A percentile compares a stretch with the other conserved stretches of the same genome.
phyloP scores from a whole-genome alignment of 2,888 invertebrate species.

The Cloeon dipterum region DNA sequence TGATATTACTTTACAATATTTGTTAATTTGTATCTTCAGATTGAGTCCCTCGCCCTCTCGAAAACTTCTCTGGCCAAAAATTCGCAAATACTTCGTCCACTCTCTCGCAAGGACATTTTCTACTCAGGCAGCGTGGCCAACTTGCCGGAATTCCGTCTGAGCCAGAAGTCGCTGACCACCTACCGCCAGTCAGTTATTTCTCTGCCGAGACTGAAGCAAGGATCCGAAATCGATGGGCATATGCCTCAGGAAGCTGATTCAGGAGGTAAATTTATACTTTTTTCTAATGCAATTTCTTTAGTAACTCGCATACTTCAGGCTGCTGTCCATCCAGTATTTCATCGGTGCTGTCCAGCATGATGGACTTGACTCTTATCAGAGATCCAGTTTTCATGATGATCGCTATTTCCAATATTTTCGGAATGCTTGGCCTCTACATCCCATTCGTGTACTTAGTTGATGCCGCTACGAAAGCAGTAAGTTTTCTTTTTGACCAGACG shows the following conservation, averaged over 20 bases:
- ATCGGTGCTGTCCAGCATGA: constrained; percentile 65
- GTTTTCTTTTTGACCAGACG: constrained; percentile 12
- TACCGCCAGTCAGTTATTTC: constrained; percentile 83
- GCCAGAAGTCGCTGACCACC: constrained; percentile 70
- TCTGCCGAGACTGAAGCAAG: constrained; percentile 31
- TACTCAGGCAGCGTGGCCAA: constrained; percentile 89
- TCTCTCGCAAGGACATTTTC: constrained; percentile 92
- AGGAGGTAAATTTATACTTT: too few relatives aligned
- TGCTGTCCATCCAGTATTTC: constrained; percentile 17
- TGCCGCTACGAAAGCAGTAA: constrained; percentile 45
- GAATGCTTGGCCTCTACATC: constrained; percentile 92
- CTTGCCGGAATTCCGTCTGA: constrained; percentile 68
- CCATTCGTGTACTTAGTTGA: constrained; percentile 90
- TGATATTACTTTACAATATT: too few relatives aligned
- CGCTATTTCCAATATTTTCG: constrained; percentile 83
- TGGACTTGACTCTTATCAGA: constrained; percentile 68
- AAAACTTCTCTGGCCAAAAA: background rate
- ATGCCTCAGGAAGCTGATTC: background rate
- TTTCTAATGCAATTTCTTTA: background rate
- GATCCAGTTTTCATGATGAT: constrained; percentile 82
- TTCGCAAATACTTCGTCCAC: constrained; percentile 38
- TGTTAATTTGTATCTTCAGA: too few relatives aligned
- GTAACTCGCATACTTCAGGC: background rate
- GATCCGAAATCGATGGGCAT: background rate
- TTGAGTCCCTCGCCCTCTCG: background rate